A percentile compares a stretch with the other conserved stretches of the same genome.
phyloP scores from a whole-genome alignment of 2,113 vertebrate genomes.

The Formicarius rufipectus region DNA sequence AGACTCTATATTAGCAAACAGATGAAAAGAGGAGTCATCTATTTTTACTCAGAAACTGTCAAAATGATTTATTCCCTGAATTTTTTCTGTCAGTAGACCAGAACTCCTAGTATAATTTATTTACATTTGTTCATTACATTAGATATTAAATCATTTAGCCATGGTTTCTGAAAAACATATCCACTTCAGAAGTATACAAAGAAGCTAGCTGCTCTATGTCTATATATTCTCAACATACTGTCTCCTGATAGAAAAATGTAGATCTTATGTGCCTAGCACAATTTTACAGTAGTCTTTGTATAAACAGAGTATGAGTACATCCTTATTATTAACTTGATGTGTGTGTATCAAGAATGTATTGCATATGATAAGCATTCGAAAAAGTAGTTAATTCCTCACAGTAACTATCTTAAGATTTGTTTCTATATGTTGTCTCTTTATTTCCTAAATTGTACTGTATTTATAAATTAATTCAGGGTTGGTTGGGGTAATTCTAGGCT shows the following conservation, averaged over 20 bases:
- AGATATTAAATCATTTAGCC: not conserved
- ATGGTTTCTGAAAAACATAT: not conserved
- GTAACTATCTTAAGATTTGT: not conserved
- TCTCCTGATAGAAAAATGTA: not conserved
- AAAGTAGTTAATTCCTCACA: not conserved
- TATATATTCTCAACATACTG: not conserved
- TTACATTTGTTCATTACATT: not conserved
- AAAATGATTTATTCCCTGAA: not conserved
- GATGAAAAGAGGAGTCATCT: not conserved
- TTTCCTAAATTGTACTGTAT: not conserved
- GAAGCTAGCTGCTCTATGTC: not conserved
- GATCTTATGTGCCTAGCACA: not conserved
- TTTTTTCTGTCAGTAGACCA: not conserved
- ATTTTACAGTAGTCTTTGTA: not conserved
- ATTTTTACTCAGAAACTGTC: not conserved
- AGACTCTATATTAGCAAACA: not conserved
- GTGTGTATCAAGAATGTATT: not conserved
- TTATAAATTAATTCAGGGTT: not conserved
- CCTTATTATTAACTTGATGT: not conserved
- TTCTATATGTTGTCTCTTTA: not conserved
- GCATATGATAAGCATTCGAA: not conserved
- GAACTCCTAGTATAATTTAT: not conserved
- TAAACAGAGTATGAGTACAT: not conserved
- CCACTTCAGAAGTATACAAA: not conserved
- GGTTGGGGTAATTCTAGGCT: not conserved